Base-by-base conservation (phyloP, 2,888 invertebrate species). In the Oxyteleia sp. region DNA sequence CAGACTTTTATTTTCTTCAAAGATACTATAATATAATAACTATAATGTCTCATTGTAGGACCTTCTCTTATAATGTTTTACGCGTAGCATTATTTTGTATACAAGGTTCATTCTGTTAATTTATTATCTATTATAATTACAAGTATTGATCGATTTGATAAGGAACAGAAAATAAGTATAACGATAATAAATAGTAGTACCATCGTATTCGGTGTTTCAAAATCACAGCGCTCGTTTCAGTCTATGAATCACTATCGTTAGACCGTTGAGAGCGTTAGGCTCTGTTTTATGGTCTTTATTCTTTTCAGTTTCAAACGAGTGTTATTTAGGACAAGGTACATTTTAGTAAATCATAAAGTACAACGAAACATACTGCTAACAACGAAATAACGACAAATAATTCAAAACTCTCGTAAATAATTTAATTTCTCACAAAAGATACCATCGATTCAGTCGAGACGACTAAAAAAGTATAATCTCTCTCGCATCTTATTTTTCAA, bases 211-310 rank as follows among this genome's bases (percentile, higher is more conserved):
- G 90, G 91, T 91, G 91, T 91, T 91, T 89, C 84, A 87, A 89
- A 85, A 91, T 91, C 91, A 91, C 91, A 91, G 91, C 91, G 87
- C 89, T 87, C 88, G 88, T 89, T 90, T 91, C 90, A 91, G 91
- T 90, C 91, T 91, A 87, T 87, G 79, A 86, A 82, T 87, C 78
- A 87, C 82, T 84, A 80, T 74, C 83, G 74, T 83, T 87, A 87
- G 86, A 87, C 85, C 87, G 85, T 61, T 75, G 72, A 84, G 81
- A 87, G 81, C 82, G 69, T 78, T 63, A 75, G 75, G 81, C 83
- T 82, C 80, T 68, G 68, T 74, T 57, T 72, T 72, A 61, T 63
- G 82, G 66, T 80, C 80, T 80, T 79, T 71, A 71, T 64, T 61
- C 55, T 76, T 79, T 63, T 81, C 66, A 38, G 66, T 74, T 76